Conservation (phyloP, 2,888 invertebrate genomes). For the Congeria kusceri region DNA sequence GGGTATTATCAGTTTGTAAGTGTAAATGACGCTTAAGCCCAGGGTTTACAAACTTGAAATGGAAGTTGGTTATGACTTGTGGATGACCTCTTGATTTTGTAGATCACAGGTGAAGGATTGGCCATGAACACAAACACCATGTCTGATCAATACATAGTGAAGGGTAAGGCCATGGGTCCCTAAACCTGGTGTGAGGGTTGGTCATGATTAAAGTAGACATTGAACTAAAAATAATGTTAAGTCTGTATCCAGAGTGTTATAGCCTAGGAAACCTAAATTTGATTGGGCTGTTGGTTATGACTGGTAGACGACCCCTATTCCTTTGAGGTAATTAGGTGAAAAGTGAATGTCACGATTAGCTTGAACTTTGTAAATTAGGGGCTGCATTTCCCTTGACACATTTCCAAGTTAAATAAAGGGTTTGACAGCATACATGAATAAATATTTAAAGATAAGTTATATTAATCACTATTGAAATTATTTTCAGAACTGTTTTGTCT, state of each 20-base stretch:
- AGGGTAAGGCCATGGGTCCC: no score
- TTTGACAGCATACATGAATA: background rate
- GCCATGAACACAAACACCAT: no score
- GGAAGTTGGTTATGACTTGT: background rate
- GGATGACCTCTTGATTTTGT: no score
- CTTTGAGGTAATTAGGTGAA: no score
- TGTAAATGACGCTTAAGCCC: background rate
- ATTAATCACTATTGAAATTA: background rate
- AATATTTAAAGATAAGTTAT: background rate
- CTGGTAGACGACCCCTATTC: background rate
- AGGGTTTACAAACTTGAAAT: background rate
- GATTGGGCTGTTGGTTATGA: background rate
- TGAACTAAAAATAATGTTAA: no score
- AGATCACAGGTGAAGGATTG: no score
- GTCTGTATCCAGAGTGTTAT: no score
- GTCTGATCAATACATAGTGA: no score
- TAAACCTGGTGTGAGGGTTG: no score
- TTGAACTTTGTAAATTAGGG: background rate
- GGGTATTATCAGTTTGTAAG: background rate
- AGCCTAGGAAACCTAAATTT: no score
- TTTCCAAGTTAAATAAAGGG: conserved; percentile 6
- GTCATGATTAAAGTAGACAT: no score
- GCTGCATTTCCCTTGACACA: background rate
- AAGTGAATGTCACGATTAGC: background rate
- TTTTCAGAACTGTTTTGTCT: background rate